Conservation (phyloP, 2,113 vertebrate genomes). For the Anser brachyrhynchus region DNA sequence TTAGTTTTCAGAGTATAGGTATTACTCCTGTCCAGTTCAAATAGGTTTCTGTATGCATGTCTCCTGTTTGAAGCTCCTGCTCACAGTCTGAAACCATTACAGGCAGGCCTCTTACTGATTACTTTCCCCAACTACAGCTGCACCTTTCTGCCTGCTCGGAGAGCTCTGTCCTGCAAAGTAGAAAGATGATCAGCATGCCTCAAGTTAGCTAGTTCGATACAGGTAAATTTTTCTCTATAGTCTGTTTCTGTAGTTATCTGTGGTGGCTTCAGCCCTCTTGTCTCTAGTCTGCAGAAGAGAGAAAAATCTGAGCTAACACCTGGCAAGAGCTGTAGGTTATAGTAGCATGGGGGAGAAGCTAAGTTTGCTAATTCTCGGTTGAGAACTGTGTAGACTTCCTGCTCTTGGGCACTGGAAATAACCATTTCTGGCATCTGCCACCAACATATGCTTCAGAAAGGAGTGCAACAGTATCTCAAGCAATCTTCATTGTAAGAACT, state of each 20-base stretch:
- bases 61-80: background rate
- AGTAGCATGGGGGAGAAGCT: background rate
- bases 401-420: background rate
- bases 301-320: background rate
- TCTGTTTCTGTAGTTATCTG: background rate
- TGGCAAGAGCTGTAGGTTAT: background rate
- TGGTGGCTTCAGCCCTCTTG: background rate
- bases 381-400: rapidly evolving
- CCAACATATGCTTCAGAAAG: background rate
- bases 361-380: background rate
- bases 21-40: background rate
- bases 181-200: background rate
- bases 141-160: background rate
- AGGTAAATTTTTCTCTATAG: background rate
- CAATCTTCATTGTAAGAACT: background rate
- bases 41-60: background rate
- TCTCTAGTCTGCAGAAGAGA: background rate
- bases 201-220: too few relatives aligned
- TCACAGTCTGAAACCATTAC: background rate
- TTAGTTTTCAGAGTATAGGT: background rate
- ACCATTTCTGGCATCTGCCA: background rate
- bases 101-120: rapidly evolving
- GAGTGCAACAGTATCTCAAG: background rate
- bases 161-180: rapidly evolving
- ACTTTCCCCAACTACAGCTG: background rate